Evolutionary conservation across 1,140 invertebrate genomes (phyloP).

Genomic region (Nasonia longicornis): DNA sequence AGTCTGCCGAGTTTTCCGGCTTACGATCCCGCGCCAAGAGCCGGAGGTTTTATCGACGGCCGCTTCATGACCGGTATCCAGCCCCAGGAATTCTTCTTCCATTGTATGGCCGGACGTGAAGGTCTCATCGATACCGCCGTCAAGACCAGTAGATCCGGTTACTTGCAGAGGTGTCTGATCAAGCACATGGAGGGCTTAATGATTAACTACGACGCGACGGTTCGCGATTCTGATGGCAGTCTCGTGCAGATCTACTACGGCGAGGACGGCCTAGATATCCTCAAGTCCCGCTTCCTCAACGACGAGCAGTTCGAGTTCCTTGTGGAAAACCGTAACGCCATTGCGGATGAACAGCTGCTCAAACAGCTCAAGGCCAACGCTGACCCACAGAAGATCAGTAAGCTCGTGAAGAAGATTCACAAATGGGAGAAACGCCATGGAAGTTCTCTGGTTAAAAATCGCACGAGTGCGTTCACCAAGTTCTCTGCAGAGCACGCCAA

Average conservation of each 20-base stretch:
- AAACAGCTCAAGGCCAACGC: conserved; percentile 71
- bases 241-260: conserved; percentile 97
- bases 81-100: conserved; percentile 98
- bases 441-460: conserved; percentile 62
- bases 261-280: conserved; percentile 96
- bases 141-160: conserved; percentile 96
- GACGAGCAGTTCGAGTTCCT: conserved; percentile 86
- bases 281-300: conserved; percentile 87
- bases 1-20: conserved; percentile 93
- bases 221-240: conserved; percentile 90
- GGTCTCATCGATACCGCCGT: conserved; percentile 88
- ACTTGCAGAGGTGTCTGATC: conserved; percentile 96
- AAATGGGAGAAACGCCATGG: conserved; percentile 76
- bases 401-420: conserved; percentile 69
- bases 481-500: conserved; percentile 57
- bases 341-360: conserved; percentile 73
- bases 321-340: conserved; percentile 79
- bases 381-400: conserved; percentile 65
- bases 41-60: conserved; percentile 96
- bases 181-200: conserved; percentile 97
- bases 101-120: conserved; percentile 99
- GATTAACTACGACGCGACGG: conserved; percentile 93
- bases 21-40: conserved; percentile 90
- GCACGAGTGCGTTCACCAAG: conserved; percentile 58
- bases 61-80: conserved; percentile 97